phyloP scores from a whole-genome alignment of 2,797 vertebrate genomes.

The Leptoclinus maculatus region DNA sequence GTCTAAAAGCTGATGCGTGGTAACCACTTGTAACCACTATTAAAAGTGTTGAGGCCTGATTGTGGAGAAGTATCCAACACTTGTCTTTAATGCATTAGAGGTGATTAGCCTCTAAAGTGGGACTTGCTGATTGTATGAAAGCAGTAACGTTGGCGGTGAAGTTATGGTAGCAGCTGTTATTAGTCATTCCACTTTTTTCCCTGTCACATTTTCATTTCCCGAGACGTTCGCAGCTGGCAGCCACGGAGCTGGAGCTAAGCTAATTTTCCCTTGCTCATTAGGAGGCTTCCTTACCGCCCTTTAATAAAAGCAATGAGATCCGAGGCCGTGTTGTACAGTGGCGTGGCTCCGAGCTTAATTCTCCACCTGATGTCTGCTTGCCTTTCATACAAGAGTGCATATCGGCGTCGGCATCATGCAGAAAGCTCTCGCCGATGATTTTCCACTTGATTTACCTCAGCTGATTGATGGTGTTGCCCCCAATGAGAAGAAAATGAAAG shows the following conservation, averaged over 20 bases:
- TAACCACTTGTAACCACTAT: too few relatives aligned
- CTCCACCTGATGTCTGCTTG: conserved; percentile 44
- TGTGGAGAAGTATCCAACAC: not conserved
- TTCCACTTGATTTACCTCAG: conserved; percentile 68
- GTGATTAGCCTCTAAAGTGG: not conserved
- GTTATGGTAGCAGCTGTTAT: conserved; percentile 37
- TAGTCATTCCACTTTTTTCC: conserved; percentile 42
- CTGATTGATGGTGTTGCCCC: conserved; percentile 64
- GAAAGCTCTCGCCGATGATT: conserved; percentile 52
- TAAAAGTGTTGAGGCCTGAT: not conserved
- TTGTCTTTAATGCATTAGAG: not conserved
- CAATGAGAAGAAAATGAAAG: conserved; percentile 60
- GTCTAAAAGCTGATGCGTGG: not conserved
- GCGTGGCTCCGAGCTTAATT: conserved; percentile 41
- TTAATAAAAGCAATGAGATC: conserved; percentile 60
- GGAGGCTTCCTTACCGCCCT: conserved; percentile 48
- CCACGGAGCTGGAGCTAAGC: conserved; percentile 28
- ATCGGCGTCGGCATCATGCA: conserved; percentile 41
- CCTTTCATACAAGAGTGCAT: conserved; percentile 57
- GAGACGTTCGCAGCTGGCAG: conserved; percentile 43
- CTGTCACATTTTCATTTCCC: conserved; percentile 52
- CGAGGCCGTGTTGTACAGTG: conserved; percentile 50
- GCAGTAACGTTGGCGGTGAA: not conserved
- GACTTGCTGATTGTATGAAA: conserved; percentile 3
- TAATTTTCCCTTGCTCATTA: conserved; percentile 61